A percentile compares a stretch with the other conserved stretches of the same genome.
These are phyloP conservation scores for Diadophis punctatus DNA, from an alignment of 2,113 vertebrate species.

Conservation along the genomic window DNA sequence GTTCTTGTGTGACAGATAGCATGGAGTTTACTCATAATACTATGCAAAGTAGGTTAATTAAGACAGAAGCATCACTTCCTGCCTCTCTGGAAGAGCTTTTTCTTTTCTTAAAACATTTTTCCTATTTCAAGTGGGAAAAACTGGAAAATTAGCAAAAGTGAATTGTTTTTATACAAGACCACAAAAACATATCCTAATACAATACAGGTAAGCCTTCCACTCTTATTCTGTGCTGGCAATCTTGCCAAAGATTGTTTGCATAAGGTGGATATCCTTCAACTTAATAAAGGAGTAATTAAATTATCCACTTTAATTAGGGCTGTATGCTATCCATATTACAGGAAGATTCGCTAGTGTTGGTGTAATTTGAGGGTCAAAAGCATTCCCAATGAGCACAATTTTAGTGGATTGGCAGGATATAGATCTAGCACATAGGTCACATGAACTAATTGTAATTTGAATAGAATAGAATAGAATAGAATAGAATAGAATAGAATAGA, in stretches of 20 bases:
- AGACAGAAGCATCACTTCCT: constrained; percentile 5
- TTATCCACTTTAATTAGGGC: not conserved
- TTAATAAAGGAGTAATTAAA: not conserved
- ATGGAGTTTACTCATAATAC: constrained; percentile 45
- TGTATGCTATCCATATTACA: not conserved
- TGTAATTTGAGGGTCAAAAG: constrained; percentile 35
- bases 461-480: too few relatives aligned
- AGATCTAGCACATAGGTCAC: not conserved
- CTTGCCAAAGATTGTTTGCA: not conserved
- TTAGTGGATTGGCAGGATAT: not conserved
- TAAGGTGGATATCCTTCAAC: not conserved
- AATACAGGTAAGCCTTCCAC: not conserved
- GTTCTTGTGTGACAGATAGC: constrained; percentile 30
- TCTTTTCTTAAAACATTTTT: not conserved
- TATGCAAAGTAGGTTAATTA: constrained; percentile 39
- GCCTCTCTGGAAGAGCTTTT: not conserved
- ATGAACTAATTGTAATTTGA: constrained; percentile 36
- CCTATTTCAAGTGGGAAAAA: not conserved
- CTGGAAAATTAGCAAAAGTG: not conserved
- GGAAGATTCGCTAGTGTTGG: constrained; percentile 19
- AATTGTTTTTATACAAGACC: not conserved
- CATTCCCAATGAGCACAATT: constrained; percentile 18
- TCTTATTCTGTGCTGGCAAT: not conserved
- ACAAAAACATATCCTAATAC: not conserved
- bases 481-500: too few relatives aligned